These are phyloP conservation scores for Sardinella longiceps DNA, from an alignment of 2,797 vertebrate species.

Conservation along the genomic window DNA sequence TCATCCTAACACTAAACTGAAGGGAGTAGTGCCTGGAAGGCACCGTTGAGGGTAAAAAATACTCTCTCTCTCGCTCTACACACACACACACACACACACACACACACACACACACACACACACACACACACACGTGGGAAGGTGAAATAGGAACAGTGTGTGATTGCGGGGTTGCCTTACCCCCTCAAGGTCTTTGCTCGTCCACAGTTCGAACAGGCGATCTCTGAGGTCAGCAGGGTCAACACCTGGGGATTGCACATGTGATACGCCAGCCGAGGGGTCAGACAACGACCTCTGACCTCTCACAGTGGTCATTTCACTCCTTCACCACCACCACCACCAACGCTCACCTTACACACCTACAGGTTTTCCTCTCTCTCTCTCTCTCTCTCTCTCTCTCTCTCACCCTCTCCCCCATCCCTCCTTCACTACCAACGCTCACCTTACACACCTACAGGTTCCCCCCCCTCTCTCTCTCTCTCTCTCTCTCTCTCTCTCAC, in stretches of 20 bases:
- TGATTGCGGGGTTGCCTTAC: constrained; percentile 65
- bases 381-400: constrained; percentile 30
- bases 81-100: neutral
- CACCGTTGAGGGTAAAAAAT: no score
- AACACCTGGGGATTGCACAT: constrained; percentile 63
- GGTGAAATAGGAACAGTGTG: constrained; percentile 19
- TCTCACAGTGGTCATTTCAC: neutral
- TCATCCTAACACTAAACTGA: no score
- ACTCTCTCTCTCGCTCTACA: no score
- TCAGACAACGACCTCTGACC: constrained; percentile 61
- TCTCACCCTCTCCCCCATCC: no score
- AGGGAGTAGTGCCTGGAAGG: no score
- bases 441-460: neutral
- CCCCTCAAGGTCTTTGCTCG: constrained; percentile 67
- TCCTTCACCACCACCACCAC: no score
- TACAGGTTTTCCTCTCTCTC: neutral
- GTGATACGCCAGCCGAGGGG: constrained; percentile 44
- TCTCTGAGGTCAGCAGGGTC: constrained; percentile 67
- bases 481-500: constrained; percentile 31
- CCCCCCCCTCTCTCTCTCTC: neutral
- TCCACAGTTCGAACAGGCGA: constrained; percentile 69
- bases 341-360: constrained; percentile 46
- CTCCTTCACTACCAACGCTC: constrained; percentile 51
- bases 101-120: neutral
- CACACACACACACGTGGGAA: neutral